Evolutionary conservation across 1,140 invertebrate species (phyloP).

Genomic region (Ctenoplectra terminalis): DNA sequence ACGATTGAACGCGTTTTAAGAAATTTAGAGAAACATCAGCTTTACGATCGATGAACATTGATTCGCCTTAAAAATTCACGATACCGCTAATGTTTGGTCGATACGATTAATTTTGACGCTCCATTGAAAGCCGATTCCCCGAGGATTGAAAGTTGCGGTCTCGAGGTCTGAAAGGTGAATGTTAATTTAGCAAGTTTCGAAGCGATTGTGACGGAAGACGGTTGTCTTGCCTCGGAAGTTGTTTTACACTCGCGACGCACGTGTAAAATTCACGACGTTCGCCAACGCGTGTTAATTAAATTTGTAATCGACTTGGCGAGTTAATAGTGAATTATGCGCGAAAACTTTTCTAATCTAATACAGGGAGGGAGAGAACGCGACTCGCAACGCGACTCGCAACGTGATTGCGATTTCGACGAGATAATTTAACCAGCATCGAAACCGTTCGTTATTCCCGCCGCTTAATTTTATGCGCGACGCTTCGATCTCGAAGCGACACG

Average conservation of each 20-base stretch:
- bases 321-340: conserved; percentile 4
- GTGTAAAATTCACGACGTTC: conserved; percentile 5
- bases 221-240: background rate
- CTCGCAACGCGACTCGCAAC: too few relatives aligned
- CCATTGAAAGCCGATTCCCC: too few relatives aligned
- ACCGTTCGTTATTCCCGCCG: too few relatives aligned
- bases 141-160: background rate
- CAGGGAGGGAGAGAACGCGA: too few relatives aligned
- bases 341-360: background rate
- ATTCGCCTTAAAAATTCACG: too few relatives aligned
- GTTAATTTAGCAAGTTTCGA: conserved; percentile 31
- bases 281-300: conserved; percentile 2
- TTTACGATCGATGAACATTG: too few relatives aligned
- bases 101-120: background rate
- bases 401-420: background rate
- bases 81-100: background rate
- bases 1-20: too few relatives aligned
- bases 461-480: background rate
- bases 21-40: too few relatives aligned
- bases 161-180: background rate
- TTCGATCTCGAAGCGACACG: too few relatives aligned
- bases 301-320: conserved; percentile 2
- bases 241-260: background rate
- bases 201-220: background rate
- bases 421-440: too few relatives aligned